Evolutionary conservation across 2,113 vertebrate genomes (phyloP).

Genomic region (Antechinus flavipes): DNA sequence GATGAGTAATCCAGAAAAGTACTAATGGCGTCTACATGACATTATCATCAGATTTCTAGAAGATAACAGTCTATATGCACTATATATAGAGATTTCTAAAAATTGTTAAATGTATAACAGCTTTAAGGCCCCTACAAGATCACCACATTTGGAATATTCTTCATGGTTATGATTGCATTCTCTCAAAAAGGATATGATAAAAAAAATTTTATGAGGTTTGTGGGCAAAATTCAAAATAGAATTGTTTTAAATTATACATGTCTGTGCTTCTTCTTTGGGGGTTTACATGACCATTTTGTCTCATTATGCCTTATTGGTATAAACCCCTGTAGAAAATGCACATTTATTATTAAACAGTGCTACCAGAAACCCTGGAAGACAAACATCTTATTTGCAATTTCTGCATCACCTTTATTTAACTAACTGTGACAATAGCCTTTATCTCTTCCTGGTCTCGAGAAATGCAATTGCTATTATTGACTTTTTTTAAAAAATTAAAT

Average conservation of each 20-base stretch:
- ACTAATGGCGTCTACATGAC: background rate
- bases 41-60: background rate
- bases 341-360: slow-evolving; percentile 79
- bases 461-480: background rate
- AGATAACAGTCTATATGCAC: slow-evolving; percentile 36
- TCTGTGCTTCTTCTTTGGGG: slow-evolving; percentile 59
- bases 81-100: slow-evolving; percentile 31
- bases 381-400: slow-evolving; percentile 43
- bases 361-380: slow-evolving; percentile 66
- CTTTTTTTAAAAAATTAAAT: slow-evolving; percentile 40
- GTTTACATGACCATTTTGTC: slow-evolving; percentile 62
- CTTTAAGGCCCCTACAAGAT: background rate
- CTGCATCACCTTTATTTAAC: slow-evolving; percentile 63
- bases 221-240: slow-evolving; percentile 55
- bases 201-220: slow-evolving; percentile 26
- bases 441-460: background rate
- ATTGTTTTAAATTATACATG: slow-evolving; percentile 60
- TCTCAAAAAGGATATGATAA: slow-evolving; percentile 40
- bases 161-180: slow-evolving; percentile 6
- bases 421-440: slow-evolving; percentile 42
- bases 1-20: background rate
- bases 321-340: slow-evolving; percentile 70
- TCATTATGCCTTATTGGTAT: slow-evolving; percentile 67
- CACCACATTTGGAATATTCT: slow-evolving; percentile 9
- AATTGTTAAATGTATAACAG: slow-evolving; percentile 50